These are phyloP conservation scores for Dinoponera quadriceps DNA, from an alignment of 1,140 invertebrate genomes.

Conservation along the genomic window DNA sequence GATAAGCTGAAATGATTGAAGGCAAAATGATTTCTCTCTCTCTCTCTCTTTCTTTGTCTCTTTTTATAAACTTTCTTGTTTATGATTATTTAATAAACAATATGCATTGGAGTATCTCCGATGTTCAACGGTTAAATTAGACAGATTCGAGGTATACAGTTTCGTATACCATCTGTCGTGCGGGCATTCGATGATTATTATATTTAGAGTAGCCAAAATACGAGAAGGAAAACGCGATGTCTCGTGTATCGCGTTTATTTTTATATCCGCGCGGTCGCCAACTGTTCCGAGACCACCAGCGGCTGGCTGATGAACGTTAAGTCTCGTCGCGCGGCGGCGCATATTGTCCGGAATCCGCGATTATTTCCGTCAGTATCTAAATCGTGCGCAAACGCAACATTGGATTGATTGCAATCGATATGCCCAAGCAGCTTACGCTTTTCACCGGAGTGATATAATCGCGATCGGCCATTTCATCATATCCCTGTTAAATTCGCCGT, in stretches of 20 bases:
- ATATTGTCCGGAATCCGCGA: constrained; percentile 5
- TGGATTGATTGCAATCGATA: constrained; percentile 39
- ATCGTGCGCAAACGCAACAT: constrained; percentile 18
- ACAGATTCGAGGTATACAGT: background rate
- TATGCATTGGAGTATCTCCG: background rate
- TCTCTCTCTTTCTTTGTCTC: too few species aligned
- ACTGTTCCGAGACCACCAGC: background rate
- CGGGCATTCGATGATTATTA: constrained; percentile 31
- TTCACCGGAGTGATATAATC: constrained; percentile 31
- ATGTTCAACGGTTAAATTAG: constrained; percentile 1
- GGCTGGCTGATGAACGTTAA: background rate
- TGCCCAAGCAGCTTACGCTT: constrained; percentile 31
- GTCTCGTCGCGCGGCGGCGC: background rate
- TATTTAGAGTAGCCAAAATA: constrained; percentile 54
- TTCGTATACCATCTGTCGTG: background rate
- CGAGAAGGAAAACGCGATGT: constrained; percentile 37
- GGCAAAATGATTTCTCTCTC: too few species aligned
- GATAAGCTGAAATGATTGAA: too few species aligned
- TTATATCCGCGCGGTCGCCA: background rate
- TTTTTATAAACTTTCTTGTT: background rate
- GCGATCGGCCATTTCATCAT: background rate
- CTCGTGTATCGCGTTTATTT: constrained; percentile 59
- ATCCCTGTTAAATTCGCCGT: background rate
- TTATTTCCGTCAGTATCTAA: constrained; percentile 31
- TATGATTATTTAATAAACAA: constrained; percentile 14